Conservation (phyloP, 2,113 vertebrate species). For the Rhabdomys dilectus region DNA sequence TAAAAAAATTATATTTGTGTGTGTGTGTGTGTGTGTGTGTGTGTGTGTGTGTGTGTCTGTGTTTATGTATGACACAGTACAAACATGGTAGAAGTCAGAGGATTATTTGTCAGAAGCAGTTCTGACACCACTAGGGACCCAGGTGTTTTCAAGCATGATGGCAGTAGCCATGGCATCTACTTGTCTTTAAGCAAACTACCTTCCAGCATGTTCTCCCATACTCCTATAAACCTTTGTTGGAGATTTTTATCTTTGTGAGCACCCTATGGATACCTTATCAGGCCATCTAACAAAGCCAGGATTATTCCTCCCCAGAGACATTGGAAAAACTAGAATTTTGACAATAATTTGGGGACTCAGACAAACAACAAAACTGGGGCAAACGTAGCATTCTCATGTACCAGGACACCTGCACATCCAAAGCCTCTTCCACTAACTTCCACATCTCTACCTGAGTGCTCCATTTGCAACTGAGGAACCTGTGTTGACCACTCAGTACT, state of each 20-base stretch:
- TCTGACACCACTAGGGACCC: not conserved
- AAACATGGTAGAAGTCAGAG: not conserved
- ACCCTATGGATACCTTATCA: not conserved
- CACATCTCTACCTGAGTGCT: not conserved
- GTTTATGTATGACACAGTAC: not conserved
- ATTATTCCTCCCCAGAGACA: not conserved
- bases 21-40: not conserved
- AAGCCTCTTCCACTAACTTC: not conserved
- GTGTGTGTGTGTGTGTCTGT: no score
- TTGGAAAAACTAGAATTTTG: not conserved
- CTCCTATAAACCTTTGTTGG: not conserved
- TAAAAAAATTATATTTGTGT: no score
- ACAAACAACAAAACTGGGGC: constrained; percentile 1
- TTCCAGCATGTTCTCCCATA: not conserved
- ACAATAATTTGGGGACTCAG: constrained; percentile 14
- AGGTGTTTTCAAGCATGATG: not conserved
- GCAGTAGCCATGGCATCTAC: not conserved
- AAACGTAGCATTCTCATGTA: not conserved
- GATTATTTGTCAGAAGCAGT: not conserved
- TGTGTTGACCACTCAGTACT: not conserved
- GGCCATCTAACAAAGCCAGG: not conserved
- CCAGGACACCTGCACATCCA: no score
- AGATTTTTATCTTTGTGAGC: not conserved
- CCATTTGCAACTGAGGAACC: no score
- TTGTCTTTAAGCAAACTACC: not conserved